These are phyloP conservation scores for Saccostrea echinata DNA, from an alignment of 1,140 invertebrate species.

Conservation along the genomic window DNA sequence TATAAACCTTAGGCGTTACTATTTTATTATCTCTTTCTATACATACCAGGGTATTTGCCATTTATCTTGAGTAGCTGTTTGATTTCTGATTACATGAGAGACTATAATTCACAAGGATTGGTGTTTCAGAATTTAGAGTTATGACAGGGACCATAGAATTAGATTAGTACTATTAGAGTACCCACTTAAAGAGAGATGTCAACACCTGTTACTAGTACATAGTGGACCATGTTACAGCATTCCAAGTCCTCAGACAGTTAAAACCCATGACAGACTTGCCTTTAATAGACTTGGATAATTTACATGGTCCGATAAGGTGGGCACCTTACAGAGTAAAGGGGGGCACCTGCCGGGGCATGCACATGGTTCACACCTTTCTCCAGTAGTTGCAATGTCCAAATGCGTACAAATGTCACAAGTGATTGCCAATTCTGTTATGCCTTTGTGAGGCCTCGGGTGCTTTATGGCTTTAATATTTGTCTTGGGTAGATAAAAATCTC, in stretches of 20 bases:
- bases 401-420: neutral
- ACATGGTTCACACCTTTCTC: neutral
- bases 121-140: neutral
- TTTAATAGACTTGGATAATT: neutral
- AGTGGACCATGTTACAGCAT: neutral
- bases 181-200: slow-evolving; percentile 3
- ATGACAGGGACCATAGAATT: neutral
- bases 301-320: neutral
- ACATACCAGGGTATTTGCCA: neutral
- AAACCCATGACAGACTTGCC: neutral
- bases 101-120: neutral
- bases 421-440: slow-evolving; percentile 7
- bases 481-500: slow-evolving; percentile 38
- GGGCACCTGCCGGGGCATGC: slow-evolving; percentile 10
- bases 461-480: slow-evolving; percentile 35
- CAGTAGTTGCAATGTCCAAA: slow-evolving; percentile 11
- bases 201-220: slow-evolving; percentile 4
- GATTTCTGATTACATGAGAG: neutral
- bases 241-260: neutral
- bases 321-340: neutral
- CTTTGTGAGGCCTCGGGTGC: neutral
- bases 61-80: neutral
- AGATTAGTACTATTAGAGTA: slow-evolving; percentile 1
- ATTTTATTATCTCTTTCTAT: neutral
- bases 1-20: too few species aligned